These are phyloP conservation scores for Aplidium turbinatum DNA, from an alignment of 23 tunicate genomes.

Conservation along the genomic window DNA sequence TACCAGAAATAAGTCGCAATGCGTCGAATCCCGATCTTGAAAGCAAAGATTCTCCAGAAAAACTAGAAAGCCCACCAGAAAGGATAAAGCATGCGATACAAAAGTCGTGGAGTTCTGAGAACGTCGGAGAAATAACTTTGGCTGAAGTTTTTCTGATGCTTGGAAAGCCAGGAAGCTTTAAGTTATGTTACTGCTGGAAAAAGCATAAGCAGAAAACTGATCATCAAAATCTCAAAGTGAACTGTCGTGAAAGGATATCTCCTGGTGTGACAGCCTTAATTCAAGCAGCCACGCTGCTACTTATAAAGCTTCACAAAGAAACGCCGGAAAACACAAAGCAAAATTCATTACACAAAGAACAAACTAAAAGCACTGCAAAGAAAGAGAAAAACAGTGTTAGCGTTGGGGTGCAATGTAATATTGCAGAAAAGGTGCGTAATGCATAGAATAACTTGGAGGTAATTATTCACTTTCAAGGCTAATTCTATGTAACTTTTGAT, in stretches of 20 bases:
- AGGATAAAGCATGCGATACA: not conserved
- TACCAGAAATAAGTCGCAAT: no score
- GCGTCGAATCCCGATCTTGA: no score
- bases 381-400: not conserved
- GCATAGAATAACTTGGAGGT: no score
- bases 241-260: slow-evolving; percentile 9
- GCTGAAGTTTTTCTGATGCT: slow-evolving; percentile 79
- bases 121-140: slow-evolving; percentile 35
- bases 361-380: slow-evolving; percentile 9
- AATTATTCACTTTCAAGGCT: no score
- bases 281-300: slow-evolving; percentile 50
- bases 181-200: slow-evolving; percentile 63
- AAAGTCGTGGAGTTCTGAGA: slow-evolving; percentile 43
- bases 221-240: not conserved
- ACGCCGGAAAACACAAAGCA: not conserved
- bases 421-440: slow-evolving; percentile 23
- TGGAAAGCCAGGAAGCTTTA: slow-evolving; percentile 62
- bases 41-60: no score
- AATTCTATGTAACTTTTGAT: no score
- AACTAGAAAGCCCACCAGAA: no score
- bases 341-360: not conserved
- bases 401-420: slow-evolving; percentile 39
- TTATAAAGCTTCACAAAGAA: not conserved
- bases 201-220: not conserved
- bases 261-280: slow-evolving; percentile 60